phyloP scores from a whole-genome alignment of 2,888 invertebrate species.

The Caenorhabditis sp. region DNA sequence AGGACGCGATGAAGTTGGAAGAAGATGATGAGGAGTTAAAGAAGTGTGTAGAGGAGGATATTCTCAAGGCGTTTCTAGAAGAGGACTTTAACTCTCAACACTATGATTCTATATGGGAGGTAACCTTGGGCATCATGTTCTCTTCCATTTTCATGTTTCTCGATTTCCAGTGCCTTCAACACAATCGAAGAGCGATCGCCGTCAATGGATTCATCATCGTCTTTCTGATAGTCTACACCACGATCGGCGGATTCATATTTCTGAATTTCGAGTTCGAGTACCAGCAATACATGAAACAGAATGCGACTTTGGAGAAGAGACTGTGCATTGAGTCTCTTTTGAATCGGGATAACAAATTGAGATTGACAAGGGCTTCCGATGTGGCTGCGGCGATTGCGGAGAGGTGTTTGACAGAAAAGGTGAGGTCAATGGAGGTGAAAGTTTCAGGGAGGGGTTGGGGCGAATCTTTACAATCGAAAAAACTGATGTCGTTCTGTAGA shows the following conservation, averaged over 20 bases:
- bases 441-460: too few relatives aligned
- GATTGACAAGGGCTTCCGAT: conserved; percentile 65
- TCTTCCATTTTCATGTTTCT: conserved; percentile 9
- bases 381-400: conserved; percentile 69
- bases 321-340: conserved; percentile 68
- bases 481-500: too few relatives aligned
- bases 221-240: conserved; percentile 77
- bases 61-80: conserved; percentile 56
- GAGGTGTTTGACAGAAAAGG: conserved; percentile 63
- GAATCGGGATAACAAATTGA: conserved; percentile 60
- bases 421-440: too few relatives aligned
- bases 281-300: conserved; percentile 70
- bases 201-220: conserved; percentile 72
- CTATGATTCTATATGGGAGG: conserved; percentile 65
- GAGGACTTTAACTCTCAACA: conserved; percentile 60
- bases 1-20: conserved; percentile 26
- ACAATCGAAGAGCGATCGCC: conserved; percentile 70
- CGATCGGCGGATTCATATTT: conserved; percentile 80
- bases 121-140: not conserved
- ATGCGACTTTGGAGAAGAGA: conserved; percentile 67
- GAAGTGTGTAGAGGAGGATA: conserved; percentile 45
- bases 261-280: conserved; percentile 77
- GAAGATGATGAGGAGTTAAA: conserved; percentile 56
- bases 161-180: conserved; percentile 69
- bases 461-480: too few relatives aligned